Evolutionary conservation across 2,888 invertebrate species (phyloP), one percentile per base, ranked within the genome.

Genomic region (Celastrina argiolus): DNA sequence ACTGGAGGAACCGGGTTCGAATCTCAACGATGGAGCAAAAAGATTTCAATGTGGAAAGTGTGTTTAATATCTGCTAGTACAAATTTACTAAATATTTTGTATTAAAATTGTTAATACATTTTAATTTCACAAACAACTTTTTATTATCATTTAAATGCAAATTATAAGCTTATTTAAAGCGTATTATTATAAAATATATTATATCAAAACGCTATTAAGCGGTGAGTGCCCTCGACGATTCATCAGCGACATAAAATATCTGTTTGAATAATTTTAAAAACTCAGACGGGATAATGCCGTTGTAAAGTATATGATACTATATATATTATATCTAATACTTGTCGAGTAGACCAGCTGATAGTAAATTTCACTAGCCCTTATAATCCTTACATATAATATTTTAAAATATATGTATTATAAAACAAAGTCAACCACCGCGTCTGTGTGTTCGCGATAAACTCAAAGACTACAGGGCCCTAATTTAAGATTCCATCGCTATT

Each of bases 191-290:
- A 18, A 45, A 18, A n/a, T 31, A 31, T 31, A 28, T 7, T 45
- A 45, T 45, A 18, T 45, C 10, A 18, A 45, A 45, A 45, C 18
- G 45, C 10, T 45, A 45, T 28, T 45, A 45, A 22, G 31, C 58
- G 58, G 16, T 31, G n/a, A 58, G 58, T 58, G 58, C 31, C 16
- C 31, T 31, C 31, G n/a, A 31, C 58, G 31, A 58, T 58, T n/a
- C 31, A 58, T 58, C 28, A 56, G 16, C n/a, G 58, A 28, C 58
- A 31, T 58, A 31, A 58, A 58, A 31, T 31, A 58, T n/a, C n/a
- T 16, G 58, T 58, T 58, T 58, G 58, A 58, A 58, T 58, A 58
- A 58, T 58, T 34, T 58, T 16, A 31, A n/a, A 58, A 63, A n/a
- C 56, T 22, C 59, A 59, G 45, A 45, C 45, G 16, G 18, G 45